Conservation (phyloP, 2,888 invertebrate genomes). For the Aporophyla lueneburgensis region DNA sequence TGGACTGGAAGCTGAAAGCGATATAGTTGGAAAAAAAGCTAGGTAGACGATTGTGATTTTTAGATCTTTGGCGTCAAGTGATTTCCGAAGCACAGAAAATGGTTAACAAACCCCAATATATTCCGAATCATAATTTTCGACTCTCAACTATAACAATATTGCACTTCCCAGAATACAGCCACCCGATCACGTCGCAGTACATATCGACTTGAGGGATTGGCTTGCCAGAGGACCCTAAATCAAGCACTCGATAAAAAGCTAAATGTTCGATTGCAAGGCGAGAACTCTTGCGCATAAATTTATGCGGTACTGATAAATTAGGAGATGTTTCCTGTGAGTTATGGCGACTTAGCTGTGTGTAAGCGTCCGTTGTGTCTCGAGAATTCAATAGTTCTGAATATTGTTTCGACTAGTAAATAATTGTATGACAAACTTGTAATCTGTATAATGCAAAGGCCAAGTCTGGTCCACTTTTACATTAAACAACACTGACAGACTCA, state of each 20-base stretch:
- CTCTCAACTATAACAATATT: not conserved
- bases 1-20: too few relatives aligned
- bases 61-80: too few relatives aligned
- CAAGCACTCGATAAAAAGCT: slow-evolving; percentile 90
- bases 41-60: too few relatives aligned
- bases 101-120: too few relatives aligned
- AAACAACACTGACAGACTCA: too few relatives aligned
- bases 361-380: slow-evolving; percentile 47
- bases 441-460: not conserved
- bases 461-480: too few relatives aligned
- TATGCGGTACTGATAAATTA: slow-evolving; percentile 89
- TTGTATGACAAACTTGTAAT: slow-evolving; percentile 8
- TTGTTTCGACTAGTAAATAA: slow-evolving; percentile 2
- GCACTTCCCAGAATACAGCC: slow-evolving; percentile 78
- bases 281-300: slow-evolving; percentile 87
- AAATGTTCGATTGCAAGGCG: slow-evolving; percentile 89
- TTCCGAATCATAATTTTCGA: not conserved
- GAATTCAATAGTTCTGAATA: slow-evolving; percentile 35
- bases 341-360: slow-evolving; percentile 70
- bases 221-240: slow-evolving; percentile 82
- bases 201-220: slow-evolving; percentile 90
- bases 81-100: too few relatives aligned
- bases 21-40: too few relatives aligned
- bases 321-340: slow-evolving; percentile 82
- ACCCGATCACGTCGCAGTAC: slow-evolving; percentile 71